A percentile compares a stretch with the other conserved stretches of the same genome.
phyloP scores from a whole-genome alignment of 2,797 vertebrate genomes.

The Tangara arthus region DNA sequence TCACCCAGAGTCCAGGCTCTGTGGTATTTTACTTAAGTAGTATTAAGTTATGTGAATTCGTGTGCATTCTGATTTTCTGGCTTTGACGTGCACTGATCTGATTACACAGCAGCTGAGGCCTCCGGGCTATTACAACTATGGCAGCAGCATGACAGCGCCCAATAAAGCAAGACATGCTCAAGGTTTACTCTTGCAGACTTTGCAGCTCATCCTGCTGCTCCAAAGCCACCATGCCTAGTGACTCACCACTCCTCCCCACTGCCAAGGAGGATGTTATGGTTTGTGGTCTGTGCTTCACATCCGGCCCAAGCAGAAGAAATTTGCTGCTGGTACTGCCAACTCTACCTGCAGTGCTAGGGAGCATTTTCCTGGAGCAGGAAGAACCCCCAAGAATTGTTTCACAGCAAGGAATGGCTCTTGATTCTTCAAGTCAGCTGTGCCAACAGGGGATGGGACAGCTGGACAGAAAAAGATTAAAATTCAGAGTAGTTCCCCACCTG shows the following conservation, averaged over 20 bases:
- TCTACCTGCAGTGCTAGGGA: not conserved
- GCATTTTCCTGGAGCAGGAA: not conserved
- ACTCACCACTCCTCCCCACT: not conserved
- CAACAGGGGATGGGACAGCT: not conserved
- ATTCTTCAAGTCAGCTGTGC: not conserved
- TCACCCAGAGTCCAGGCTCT: not conserved
- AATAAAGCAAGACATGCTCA: not conserved
- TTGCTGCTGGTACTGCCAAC: not conserved
- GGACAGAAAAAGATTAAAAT: slow-evolving; percentile 20
- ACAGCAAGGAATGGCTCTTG: not conserved
- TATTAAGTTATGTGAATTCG: not conserved
- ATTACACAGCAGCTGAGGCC: not conserved
- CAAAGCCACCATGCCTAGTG: not conserved
- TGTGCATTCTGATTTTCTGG: not conserved
- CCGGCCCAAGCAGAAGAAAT: not conserved
- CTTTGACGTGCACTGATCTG: not conserved
- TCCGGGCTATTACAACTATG: not conserved
- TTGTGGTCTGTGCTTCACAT: slow-evolving; percentile 25
- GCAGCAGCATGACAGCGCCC: not conserved
- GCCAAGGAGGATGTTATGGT: not conserved
- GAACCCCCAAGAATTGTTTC: not conserved
- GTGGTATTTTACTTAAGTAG: not conserved
- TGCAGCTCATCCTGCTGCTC: not conserved
- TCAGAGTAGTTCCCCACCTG: slow-evolving; percentile 69
- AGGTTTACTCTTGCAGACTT: not conserved